A percentile compares a stretch with the other conserved stretches of the same genome.
Evolutionary conservation across 2,888 invertebrate genomes (phyloP).

Genomic region (Antitype chi): DNA sequence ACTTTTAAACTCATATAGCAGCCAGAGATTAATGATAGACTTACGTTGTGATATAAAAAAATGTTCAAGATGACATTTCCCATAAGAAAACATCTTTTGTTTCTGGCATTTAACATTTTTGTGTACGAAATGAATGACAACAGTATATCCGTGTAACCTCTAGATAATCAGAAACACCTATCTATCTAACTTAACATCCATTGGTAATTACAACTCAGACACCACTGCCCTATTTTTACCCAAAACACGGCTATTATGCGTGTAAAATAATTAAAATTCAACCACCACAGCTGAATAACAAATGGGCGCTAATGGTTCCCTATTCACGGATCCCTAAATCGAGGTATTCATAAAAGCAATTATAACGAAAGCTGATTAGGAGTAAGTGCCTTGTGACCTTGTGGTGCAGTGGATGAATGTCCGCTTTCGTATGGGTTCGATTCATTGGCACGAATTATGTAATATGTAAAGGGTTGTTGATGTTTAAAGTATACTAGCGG

Average conservation of each 20-base stretch:
- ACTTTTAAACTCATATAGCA: too few species aligned
- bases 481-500: background rate
- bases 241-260: constrained; percentile 39
- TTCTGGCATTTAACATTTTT: too few species aligned
- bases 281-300: constrained; percentile 49
- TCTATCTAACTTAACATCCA: background rate
- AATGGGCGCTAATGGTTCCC: constrained; percentile 55
- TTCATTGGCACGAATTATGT: background rate
- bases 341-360: constrained; percentile 62
- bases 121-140: too few species aligned
- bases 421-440: constrained; percentile 2
- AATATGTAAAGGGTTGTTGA: background rate
- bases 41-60: too few species aligned
- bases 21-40: too few species aligned
- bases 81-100: too few species aligned
- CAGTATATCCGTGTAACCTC: background rate
- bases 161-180: background rate
- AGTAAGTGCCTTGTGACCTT: constrained; percentile 45
- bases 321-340: constrained; percentile 57
- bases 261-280: constrained; percentile 61
- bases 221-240: constrained; percentile 34
- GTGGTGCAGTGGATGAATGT: constrained; percentile 5
- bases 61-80: too few species aligned
- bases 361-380: constrained; percentile 55
- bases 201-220: constrained; percentile 5